These are phyloP conservation scores for Grapholita molesta DNA, from an alignment of 1,140 invertebrate genomes.

Conservation along the genomic window DNA sequence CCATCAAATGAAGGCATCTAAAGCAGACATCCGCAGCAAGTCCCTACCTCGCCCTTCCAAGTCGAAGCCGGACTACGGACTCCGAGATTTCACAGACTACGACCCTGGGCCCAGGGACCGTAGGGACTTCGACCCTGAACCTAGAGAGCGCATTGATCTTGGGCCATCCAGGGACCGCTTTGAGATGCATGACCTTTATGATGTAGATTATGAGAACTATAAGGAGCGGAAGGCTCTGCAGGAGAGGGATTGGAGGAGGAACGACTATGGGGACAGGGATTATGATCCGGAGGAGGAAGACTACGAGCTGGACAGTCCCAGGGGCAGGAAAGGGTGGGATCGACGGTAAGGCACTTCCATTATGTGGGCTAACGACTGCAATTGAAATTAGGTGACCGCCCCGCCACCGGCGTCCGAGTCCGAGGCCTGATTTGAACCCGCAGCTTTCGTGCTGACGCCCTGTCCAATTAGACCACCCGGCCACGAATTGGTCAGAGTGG, in stretches of 20 bases:
- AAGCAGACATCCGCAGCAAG: conserved; percentile 50
- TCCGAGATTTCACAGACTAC: conserved; percentile 38
- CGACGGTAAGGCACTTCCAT: conserved; percentile 44
- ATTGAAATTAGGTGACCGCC: too few relatives aligned
- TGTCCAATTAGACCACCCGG: too few relatives aligned
- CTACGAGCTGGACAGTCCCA: conserved; percentile 55
- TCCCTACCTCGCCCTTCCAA: conserved; percentile 55
- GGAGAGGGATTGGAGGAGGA: conserved; percentile 45
- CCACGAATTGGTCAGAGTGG: too few relatives aligned
- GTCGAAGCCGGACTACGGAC: conserved; percentile 50
- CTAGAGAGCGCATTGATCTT: conserved; percentile 23
- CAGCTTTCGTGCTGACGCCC: too few relatives aligned
- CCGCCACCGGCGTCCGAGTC: too few relatives aligned
- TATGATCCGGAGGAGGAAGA: conserved; percentile 68
- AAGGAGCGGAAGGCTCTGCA: conserved; percentile 56
- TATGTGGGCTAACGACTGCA: neutral
- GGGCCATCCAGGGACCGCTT: conserved; percentile 38
- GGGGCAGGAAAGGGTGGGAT: conserved; percentile 38
- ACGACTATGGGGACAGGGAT: conserved; percentile 51
- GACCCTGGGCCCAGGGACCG: conserved; percentile 32
- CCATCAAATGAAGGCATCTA: conserved; percentile 46
- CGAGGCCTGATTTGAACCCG: too few relatives aligned
- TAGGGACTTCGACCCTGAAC: conserved; percentile 40
- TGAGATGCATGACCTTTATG: conserved; percentile 64
- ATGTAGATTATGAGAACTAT: conserved; percentile 65